Percentiles rank a stretch among this genome's conserved stretches.
Evolutionary conservation across 2,113 vertebrate species (phyloP).

Genomic region (Prochilodus magdalenae): DNA sequence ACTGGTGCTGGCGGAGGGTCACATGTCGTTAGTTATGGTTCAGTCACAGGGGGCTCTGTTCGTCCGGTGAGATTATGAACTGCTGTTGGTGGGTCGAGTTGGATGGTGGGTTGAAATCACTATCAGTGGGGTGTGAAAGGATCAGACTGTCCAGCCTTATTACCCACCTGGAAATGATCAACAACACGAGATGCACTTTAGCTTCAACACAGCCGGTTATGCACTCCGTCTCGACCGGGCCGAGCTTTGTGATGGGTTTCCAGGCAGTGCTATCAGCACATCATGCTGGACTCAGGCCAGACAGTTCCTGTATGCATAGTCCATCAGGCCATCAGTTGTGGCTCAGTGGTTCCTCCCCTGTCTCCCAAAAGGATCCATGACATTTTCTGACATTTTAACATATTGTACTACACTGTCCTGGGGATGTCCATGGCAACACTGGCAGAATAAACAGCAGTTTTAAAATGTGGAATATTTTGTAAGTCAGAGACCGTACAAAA

Average conservation of each 20-base stretch:
- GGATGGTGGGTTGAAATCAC: no score
- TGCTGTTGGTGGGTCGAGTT: no score
- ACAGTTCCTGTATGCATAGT: constrained; percentile 10
- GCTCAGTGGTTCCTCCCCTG: constrained; percentile 32
- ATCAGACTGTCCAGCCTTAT: no score
- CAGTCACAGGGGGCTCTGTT: no score
- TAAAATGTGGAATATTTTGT: not conserved
- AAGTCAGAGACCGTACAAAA: no score
- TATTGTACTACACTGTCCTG: constrained; percentile 45
- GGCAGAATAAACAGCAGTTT: not conserved
- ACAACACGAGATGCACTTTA: not conserved
- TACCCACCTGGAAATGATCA: no score
- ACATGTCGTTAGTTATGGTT: no score
- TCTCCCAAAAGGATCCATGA: constrained; percentile 53
- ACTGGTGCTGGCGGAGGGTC: no score
- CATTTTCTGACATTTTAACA: constrained; percentile 64
- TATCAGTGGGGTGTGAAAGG: no score
- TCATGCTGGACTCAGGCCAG: constrained; percentile 46
- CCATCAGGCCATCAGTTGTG: constrained; percentile 49
- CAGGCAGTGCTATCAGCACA: constrained; percentile 28
- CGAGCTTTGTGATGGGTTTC: not conserved
- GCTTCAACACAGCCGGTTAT: not conserved
- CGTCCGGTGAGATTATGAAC: no score
- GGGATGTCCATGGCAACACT: constrained; percentile 15
- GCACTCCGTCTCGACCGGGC: not conserved